phyloP scores from a whole-genome alignment of 1,140 invertebrate species.

The Scaptomyza hsui region DNA sequence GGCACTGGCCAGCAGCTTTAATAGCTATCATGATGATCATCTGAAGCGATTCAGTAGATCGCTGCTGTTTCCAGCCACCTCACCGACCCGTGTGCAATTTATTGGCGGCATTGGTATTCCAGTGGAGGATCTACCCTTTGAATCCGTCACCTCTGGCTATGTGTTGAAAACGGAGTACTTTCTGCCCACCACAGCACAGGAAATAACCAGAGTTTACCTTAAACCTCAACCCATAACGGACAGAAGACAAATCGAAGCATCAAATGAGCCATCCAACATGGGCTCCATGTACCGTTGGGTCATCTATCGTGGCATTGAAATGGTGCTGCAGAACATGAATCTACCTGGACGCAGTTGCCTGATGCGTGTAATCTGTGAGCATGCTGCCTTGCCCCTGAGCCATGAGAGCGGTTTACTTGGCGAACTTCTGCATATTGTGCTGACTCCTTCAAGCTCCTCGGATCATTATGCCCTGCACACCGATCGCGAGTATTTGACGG shows the following conservation, averaged over 20 bases:
- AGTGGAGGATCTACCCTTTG: constrained; percentile 70
- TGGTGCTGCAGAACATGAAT: constrained; percentile 84
- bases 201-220: constrained; percentile 62
- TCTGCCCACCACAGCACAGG: constrained; percentile 65
- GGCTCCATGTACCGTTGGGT: constrained; percentile 72
- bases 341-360: constrained; percentile 88
- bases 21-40: constrained; percentile 13
- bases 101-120: constrained; percentile 82
- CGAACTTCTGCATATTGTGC: constrained; percentile 88
- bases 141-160: constrained; percentile 81
- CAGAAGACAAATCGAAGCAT: constrained; percentile 11
- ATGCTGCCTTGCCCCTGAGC: constrained; percentile 87
- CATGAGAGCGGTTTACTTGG: constrained; percentile 87
- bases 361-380: constrained; percentile 90
- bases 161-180: constrained; percentile 82
- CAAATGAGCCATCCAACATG: constrained; percentile 10
- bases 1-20: not conserved
- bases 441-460: constrained; percentile 84
- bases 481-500: constrained; percentile 50
- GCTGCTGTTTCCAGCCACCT: constrained; percentile 71
- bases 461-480: constrained; percentile 39
- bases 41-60: constrained; percentile 66
- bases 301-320: constrained; percentile 76
- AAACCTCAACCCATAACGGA: constrained; percentile 62
- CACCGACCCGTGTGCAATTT: constrained; percentile 79